Percentiles rank a stretch among this genome's conserved stretches.
phyloP scores from a whole-genome alignment of 2,888 invertebrate species.

The Litoditis marina region DNA sequence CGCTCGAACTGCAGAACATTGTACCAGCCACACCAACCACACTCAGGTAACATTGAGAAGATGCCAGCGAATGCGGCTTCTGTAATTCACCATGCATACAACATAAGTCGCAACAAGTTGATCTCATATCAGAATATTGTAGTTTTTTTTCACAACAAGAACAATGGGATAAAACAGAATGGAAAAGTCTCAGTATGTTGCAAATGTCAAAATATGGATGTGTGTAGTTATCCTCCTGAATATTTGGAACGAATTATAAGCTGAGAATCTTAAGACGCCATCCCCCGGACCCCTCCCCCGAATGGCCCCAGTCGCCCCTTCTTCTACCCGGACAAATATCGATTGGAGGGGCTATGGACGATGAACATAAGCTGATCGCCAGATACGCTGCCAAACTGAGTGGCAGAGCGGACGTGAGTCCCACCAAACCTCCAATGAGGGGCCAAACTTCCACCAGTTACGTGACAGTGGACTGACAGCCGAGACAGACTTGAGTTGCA shows the following conservation, averaged over 20 bases:
- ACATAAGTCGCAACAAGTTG: too few relatives aligned
- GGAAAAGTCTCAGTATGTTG: too few relatives aligned
- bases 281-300: conserved; percentile 19
- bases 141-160: background rate
- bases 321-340: conserved; percentile 58
- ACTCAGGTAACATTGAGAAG: conserved; percentile 32
- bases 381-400: conserved; percentile 92
- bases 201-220: too few relatives aligned
- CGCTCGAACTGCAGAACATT: conserved; percentile 89
- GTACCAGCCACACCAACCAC: conserved; percentile 73
- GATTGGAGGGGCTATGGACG: conserved; percentile 51
- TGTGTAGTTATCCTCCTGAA: too few relatives aligned
- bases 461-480: too few relatives aligned
- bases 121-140: too few relatives aligned
- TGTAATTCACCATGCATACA: too few relatives aligned
- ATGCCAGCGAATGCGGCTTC: too few relatives aligned
- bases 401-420: conserved; percentile 66
- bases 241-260: too few relatives aligned
- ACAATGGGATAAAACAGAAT: too few relatives aligned
- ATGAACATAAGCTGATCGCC: conserved; percentile 77
- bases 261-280: conserved; percentile 32
- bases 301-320: conserved; percentile 37
- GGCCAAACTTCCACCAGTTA: too few relatives aligned
- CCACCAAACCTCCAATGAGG: background rate
- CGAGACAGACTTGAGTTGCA: too few relatives aligned